These are phyloP conservation scores for Tyrophagus putrescentiae DNA, from an alignment of 1,140 invertebrate species.

Conservation along the genomic window DNA sequence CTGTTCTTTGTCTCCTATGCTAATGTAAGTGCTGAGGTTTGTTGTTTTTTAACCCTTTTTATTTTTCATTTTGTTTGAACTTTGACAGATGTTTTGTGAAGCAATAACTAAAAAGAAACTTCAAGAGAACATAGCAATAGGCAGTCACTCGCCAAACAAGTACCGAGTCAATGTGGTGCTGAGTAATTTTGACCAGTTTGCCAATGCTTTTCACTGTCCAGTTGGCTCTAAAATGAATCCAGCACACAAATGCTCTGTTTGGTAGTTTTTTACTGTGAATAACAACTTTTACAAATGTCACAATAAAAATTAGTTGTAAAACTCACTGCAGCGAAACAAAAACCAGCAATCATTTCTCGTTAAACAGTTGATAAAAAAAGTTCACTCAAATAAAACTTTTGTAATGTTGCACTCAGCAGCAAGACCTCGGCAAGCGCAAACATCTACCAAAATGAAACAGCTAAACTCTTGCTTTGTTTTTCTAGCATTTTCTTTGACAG, in stretches of 20 bases:
- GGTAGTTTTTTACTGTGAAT: no score
- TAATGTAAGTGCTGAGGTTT: neutral
- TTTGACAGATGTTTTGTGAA: neutral
- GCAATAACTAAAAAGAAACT: neutral
- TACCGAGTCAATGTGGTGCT: slow-evolving; percentile 29
- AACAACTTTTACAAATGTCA: no score
- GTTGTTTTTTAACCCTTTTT: neutral
- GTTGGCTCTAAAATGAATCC: slow-evolving; percentile 43
- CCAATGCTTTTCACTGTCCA: slow-evolving; percentile 40
- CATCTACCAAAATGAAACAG: no score
- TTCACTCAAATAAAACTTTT: no score
- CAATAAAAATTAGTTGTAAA: no score
- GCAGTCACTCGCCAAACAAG: slow-evolving; percentile 22
- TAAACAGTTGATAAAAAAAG: no score
- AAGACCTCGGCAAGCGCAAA: no score
- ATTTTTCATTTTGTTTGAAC: neutral
- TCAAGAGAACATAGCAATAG: slow-evolving; percentile 11
- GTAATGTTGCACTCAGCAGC: no score
- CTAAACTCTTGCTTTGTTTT: no score
- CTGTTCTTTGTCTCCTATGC: slow-evolving; percentile 16
- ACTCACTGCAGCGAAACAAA: no score
- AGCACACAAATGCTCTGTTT: slow-evolving; percentile 41
- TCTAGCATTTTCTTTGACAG: no score
- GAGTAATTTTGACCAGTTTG: slow-evolving; percentile 44
- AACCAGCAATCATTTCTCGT: no score